Conservation (phyloP, 53 echinoderm and acorn worm genomes). For the Pentamera pediparva region DNA sequence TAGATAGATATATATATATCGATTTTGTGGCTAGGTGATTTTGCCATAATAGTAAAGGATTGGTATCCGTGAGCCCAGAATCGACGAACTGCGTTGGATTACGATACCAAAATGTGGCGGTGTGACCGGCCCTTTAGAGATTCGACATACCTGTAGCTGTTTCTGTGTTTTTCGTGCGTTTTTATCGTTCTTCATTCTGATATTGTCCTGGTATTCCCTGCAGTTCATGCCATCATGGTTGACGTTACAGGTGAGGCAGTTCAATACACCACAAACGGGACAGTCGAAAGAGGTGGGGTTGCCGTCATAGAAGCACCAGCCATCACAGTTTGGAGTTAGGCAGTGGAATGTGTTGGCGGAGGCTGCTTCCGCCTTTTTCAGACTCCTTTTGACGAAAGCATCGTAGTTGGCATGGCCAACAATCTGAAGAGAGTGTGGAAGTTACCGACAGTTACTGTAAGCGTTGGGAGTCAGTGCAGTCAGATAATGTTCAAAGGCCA, state of each 20-base stretch:
- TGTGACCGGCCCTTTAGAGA: neutral
- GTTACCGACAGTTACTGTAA: too few species aligned
- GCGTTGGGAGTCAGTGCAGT: neutral
- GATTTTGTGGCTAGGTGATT: too few species aligned
- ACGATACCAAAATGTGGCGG: too few species aligned
- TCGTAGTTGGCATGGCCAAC: conserved; percentile 44
- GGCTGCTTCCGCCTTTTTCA: conserved; percentile 52
- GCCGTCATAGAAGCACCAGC: conserved; percentile 86
- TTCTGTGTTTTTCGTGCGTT: conserved; percentile 62
- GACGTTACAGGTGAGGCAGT: conserved; percentile 87
- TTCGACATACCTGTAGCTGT: conserved; percentile 48
- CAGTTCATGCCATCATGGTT: conserved; percentile 82
- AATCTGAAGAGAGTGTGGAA: conserved; percentile 45
- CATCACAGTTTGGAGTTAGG: conserved; percentile 71
- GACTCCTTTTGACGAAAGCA: conserved; percentile 61
- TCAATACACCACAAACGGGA: conserved; percentile 53
- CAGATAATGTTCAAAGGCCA: neutral
- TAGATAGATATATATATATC: too few species aligned
- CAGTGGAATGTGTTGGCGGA: conserved; percentile 81
- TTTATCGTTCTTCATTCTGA: conserved; percentile 62
- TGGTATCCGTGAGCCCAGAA: too few species aligned
- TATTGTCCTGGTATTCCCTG: conserved; percentile 76
- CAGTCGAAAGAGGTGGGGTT: conserved; percentile 77
- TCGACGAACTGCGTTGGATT: too few species aligned
- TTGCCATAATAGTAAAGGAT: too few species aligned